These are phyloP conservation scores for Ernsta delagoae DNA, from an alignment of 2,888 invertebrate species.

Conservation along the genomic window DNA sequence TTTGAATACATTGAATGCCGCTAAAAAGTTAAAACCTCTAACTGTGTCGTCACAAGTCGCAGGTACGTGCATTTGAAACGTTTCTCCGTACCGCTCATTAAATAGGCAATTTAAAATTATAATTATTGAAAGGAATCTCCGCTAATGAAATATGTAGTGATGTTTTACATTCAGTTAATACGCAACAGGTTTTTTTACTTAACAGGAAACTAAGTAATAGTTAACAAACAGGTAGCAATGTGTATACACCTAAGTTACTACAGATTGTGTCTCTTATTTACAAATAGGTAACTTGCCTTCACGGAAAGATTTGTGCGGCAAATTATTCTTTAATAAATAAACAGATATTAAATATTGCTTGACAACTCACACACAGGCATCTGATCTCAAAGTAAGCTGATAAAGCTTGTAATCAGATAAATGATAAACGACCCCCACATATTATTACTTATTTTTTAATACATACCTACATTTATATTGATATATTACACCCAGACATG, in stretches of 20 bases:
- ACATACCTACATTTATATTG: no score
- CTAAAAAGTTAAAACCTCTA: slow-evolving; percentile 74
- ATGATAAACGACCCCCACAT: no score
- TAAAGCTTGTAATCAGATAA: no score
- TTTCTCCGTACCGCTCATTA: neutral
- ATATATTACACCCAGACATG: no score
- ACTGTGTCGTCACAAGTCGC: slow-evolving; percentile 58
- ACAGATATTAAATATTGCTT: no score
- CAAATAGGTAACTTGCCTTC: no score
- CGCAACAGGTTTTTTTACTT: neutral
- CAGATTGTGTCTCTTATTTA: neutral
- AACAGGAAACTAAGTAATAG: neutral
- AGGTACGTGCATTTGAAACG: slow-evolving; percentile 51
- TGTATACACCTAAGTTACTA: neutral
- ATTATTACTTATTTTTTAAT: no score
- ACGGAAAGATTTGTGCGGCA: no score
- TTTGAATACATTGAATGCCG: slow-evolving; percentile 70
- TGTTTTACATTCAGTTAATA: slow-evolving; percentile 12
- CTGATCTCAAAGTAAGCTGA: no score
- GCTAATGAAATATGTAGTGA: slow-evolving; percentile 13
- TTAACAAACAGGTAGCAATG: neutral
- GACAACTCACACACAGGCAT: no score
- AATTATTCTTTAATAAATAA: no score
- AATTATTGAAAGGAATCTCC: slow-evolving; percentile 15
- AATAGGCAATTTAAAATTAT: slow-evolving; percentile 22